Conservation (phyloP, 2,113 vertebrate species). For the Pomatorhinus ruficollis region DNA sequence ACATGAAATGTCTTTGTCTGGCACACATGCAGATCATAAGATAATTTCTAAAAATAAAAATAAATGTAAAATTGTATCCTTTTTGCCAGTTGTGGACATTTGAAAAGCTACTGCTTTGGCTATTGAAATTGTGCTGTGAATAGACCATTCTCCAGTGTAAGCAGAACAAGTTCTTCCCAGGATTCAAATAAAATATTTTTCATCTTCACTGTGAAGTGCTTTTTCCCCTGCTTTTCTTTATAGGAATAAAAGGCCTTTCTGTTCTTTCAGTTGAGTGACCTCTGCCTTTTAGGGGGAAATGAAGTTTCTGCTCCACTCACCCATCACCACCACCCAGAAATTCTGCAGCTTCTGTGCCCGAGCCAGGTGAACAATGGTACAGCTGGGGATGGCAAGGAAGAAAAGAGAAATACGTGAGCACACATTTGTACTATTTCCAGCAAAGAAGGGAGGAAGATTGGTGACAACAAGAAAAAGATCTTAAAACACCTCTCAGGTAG, state of each 20-base stretch:
- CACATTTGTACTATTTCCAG: background rate
- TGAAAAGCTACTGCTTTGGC: background rate
- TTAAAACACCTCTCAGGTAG: background rate
- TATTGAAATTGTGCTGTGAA: background rate
- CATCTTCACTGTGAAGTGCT: constrained; percentile 48
- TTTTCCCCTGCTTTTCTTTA: constrained; percentile 47
- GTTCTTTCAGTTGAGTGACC: constrained; percentile 13
- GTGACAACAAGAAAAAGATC: background rate
- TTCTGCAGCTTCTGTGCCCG: background rate
- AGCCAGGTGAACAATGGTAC: constrained; percentile 24
- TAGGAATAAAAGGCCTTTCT: constrained; percentile 52
- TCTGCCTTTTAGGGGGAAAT: constrained; percentile 22
- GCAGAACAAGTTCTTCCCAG: constrained; percentile 37
- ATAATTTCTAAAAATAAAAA: background rate
- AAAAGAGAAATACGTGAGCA: background rate
- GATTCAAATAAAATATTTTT: constrained; percentile 58
- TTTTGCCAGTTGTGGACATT: background rate
- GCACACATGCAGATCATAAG: background rate
- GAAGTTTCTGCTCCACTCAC: constrained; percentile 61
- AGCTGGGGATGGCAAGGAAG: background rate
- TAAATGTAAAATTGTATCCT: background rate
- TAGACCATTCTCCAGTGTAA: background rate
- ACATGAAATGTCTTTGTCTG: background rate
- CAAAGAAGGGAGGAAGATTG: background rate
- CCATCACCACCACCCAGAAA: constrained; percentile 56